Percentiles rank a stretch among this genome's conserved stretches.
Evolutionary conservation across 2,888 invertebrate species (phyloP).

Genomic region (Campoletis raptor): DNA sequence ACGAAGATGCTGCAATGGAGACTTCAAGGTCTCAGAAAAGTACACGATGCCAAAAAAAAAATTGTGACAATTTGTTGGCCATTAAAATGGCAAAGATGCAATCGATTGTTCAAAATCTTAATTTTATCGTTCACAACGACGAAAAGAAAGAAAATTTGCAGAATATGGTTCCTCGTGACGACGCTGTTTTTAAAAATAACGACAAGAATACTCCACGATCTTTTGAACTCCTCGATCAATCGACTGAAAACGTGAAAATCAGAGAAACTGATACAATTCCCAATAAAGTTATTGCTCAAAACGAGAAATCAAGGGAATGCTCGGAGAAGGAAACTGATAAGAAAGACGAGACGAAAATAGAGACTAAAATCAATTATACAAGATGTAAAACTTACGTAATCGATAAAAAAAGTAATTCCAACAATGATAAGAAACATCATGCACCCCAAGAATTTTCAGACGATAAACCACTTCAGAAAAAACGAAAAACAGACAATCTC

Average conservation of each 20-base stretch:
- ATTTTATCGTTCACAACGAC: neutral
- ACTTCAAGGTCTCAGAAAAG: slow-evolving; percentile 11
- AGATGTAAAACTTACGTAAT: slow-evolving; percentile 71
- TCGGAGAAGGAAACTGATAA: slow-evolving; percentile 4
- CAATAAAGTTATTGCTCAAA: neutral
- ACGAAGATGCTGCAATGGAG: neutral
- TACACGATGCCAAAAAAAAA: neutral
- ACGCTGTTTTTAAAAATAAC: neutral
- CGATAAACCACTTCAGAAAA: slow-evolving; percentile 51
- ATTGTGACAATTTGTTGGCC: neutral
- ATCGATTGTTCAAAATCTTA: neutral
- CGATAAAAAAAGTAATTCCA: slow-evolving; percentile 41
- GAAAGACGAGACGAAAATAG: neutral
- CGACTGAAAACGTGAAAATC: neutral
- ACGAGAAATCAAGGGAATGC: neutral
- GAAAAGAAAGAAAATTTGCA: neutral
- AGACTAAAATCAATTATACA: slow-evolving; percentile 40
- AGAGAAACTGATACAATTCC: neutral
- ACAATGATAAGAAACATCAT: slow-evolving; percentile 6
- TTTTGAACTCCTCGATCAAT: neutral
- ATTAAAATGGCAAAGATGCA: slow-evolving; percentile 16
- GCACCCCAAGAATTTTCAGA: slow-evolving; percentile 49
- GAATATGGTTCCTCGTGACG: neutral
- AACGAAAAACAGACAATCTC: slow-evolving; percentile 43
- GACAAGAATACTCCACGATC: slow-evolving; percentile 8